A percentile compares a stretch with the other conserved stretches of the same genome.
Conservation (phyloP, 2,888 invertebrate genomes). For the Ennomos fuscantarius region DNA sequence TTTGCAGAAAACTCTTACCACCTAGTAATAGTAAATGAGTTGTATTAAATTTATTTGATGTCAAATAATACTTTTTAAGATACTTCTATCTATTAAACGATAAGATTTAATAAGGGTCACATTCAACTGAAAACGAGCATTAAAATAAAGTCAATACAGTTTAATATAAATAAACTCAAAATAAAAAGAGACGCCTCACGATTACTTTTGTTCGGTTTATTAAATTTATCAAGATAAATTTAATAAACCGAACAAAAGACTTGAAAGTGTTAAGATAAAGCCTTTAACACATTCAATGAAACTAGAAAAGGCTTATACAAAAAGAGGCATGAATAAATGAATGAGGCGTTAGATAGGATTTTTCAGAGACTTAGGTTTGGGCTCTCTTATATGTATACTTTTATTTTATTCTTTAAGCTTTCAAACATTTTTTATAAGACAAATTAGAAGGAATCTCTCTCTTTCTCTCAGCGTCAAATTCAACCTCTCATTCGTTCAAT, state of each 20-base stretch:
- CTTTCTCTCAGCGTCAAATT: constrained; percentile 1
- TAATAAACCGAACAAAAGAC: constrained; percentile 16
- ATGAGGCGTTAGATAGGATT: constrained; percentile 3
- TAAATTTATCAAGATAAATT: constrained; percentile 9
- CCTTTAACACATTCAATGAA: constrained; percentile 7
- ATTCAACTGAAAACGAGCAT: not conserved
- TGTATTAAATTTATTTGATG: too few relatives aligned
- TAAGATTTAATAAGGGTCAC: not conserved
- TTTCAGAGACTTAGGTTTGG: not conserved
- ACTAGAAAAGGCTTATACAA: constrained; percentile 15
- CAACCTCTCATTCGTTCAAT: constrained; percentile 2
- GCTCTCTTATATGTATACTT: too few relatives aligned
- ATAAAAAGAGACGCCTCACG: constrained; percentile 15
- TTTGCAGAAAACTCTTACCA: too few relatives aligned
- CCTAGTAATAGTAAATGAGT: too few relatives aligned
- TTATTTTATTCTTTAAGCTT: too few relatives aligned
- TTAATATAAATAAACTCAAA: constrained; percentile 8
- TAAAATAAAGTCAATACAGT: constrained; percentile 7
- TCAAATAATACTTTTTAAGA: too few relatives aligned
- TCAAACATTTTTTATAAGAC: not conserved
- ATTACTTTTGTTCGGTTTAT: too few relatives aligned
- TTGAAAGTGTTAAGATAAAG: constrained; percentile 11
- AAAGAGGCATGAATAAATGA: constrained; percentile 19
- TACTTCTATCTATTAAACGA: too few relatives aligned
- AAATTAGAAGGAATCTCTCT: constrained; percentile 1